A percentile compares a stretch with the other conserved stretches of the same genome.
phyloP scores from a whole-genome alignment of 2,888 invertebrate species.

The Lysandra coridon region DNA sequence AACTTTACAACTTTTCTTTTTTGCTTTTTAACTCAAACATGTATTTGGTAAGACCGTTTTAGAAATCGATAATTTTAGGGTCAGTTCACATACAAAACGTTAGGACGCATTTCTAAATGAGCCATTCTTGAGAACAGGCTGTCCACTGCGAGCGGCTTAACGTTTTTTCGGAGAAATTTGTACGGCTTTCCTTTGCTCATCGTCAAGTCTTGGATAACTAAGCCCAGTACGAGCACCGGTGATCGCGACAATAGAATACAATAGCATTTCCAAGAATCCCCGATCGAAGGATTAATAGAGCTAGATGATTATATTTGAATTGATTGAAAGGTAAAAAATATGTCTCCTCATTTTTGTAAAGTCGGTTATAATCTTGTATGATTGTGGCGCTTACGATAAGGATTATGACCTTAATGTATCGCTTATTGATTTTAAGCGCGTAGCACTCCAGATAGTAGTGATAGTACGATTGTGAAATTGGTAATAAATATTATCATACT shows the following conservation, averaged over 20 bases:
- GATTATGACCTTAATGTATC: background rate
- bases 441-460: background rate
- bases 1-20: background rate
- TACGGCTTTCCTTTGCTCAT: too few relatives aligned
- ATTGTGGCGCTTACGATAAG: background rate
- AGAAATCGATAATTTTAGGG: background rate
- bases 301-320: too few relatives aligned
- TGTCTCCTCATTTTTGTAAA: too few relatives aligned
- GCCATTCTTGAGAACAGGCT: too few relatives aligned
- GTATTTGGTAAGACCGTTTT: background rate
- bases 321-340: background rate
- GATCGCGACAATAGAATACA: too few relatives aligned
- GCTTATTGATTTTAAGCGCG: slow-evolving; percentile 8
- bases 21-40: background rate
- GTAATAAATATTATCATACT: background rate
- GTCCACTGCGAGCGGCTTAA: too few relatives aligned
- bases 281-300: too few relatives aligned
- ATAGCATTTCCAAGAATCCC: too few relatives aligned
- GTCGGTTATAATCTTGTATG: background rate
- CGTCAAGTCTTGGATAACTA: too few relatives aligned
- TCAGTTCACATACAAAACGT: background rate
- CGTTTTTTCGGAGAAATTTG: too few relatives aligned
- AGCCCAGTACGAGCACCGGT: too few relatives aligned
- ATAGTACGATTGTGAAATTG: background rate
- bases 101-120: too few relatives aligned